Conservation (phyloP, 2,113 vertebrate species). For the Melanerpes formicivorus region DNA sequence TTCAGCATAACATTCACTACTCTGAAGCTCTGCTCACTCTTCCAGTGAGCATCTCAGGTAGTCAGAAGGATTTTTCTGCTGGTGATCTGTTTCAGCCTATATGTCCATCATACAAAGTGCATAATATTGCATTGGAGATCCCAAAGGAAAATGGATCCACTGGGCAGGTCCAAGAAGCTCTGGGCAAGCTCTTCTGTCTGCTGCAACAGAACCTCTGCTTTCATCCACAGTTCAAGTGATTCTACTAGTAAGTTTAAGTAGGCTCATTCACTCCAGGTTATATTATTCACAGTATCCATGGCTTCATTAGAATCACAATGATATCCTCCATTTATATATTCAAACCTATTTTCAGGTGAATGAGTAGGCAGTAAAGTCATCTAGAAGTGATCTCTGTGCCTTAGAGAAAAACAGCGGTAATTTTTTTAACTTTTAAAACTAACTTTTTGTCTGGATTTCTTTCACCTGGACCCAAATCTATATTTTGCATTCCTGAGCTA, state of each 20-base stretch:
- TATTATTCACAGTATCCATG: background rate
- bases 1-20: background rate
- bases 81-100: background rate
- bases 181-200: background rate
- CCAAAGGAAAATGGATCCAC: background rate
- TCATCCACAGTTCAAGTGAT: background rate
- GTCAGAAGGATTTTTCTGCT: background rate
- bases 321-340: background rate
- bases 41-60: background rate
- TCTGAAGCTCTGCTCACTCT: background rate
- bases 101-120: background rate
- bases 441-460: background rate
- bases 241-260: background rate
- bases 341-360: background rate
- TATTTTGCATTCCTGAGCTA: background rate
- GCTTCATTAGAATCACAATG: background rate
- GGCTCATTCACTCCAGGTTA: accelerated
- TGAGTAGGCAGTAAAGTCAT: background rate
- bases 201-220: background rate
- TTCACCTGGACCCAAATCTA: background rate
- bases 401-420: background rate
- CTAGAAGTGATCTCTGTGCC: background rate
- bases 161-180: background rate
- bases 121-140: background rate
- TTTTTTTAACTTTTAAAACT: background rate